Evolutionary conservation across 2,888 invertebrate species (phyloP), one percentile per base, ranked within the genome.

Genomic region (Dorcus hopei): DNA sequence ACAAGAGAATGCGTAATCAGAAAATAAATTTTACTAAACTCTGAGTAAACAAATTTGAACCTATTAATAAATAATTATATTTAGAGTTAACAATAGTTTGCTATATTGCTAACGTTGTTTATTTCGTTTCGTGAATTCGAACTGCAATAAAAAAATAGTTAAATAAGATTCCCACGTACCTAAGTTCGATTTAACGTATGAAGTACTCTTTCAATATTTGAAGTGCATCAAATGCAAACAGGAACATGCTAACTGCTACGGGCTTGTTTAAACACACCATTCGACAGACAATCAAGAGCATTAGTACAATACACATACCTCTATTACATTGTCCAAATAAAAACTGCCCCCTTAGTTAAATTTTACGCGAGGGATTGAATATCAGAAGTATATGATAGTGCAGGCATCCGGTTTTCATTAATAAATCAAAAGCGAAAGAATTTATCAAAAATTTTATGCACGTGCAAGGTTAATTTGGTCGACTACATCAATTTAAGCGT

Each of bases 211-310:
- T 51, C 51, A 40, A 51, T 51, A 51, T 51, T 51, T 38, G 40
- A 39, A n/a, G 51, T 38, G 19, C 16, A 51, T 51, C 51, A 51
- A 51, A 51, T 40, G 40, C 40, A 40, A 51, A 40, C 51, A 51
- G 51, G 19, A 51, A 39, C 40, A 38, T 39, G 51, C 14, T 14
- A 47, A 47, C 14, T 26, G 47, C 51, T 40, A 51, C 51, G n/a
- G 51, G 51, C 51, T 51, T 51, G 51, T 51, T 51, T 51, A 51
- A 51, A 51, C 40, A 51, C 38, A 38, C 19, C 45, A 45, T 16
- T 45, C 14, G 51, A 51, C 51, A 40, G 51, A 39, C 51, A 51
- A 51, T 51, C 38, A 39, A 51, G 51, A 40, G 51, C 19, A 51
- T 51, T 51, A 51, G 39, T 39, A 40, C 38, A 51, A 51, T 40